Evolutionary conservation across 2,113 vertebrate genomes (phyloP), one percentile per base, ranked within the genome.

Genomic region (Otis tarda): DNA sequence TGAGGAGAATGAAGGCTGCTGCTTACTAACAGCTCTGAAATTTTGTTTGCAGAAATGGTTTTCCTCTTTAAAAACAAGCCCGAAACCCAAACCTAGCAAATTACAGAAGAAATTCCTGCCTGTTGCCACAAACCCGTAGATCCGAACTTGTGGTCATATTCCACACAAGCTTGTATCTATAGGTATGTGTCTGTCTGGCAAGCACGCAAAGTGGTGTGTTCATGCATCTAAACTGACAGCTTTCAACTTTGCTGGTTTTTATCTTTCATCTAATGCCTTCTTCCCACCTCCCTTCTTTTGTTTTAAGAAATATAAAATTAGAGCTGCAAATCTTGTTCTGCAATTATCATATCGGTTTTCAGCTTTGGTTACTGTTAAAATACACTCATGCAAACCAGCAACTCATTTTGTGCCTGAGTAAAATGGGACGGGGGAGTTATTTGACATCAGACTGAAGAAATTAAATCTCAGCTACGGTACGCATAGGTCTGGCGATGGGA

Each of bases 61-160:
- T 76, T 55, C 67, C 79, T 86, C 67, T 68, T 57, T 25, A 76
- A 68, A 83, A 4, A 6, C 30, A 53, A 10, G 67, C 18, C 3
- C 65, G 47, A 59, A 94, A 5, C 27, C 90, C 77, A 53, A 27
- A 4, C 25, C 73, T 92, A 85, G 71, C 95, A 95, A 92, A 96
- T 45, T 47, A 33, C 88, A 96, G 97, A 97, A 98, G 98, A 97
- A 65, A 84, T 77, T 92, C 79, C 95, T 92, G 99, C 98, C 98
- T 97, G 98, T 98, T 98, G 99, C 98, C 99, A 98, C 99, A 98
- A 99, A 99, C 99, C 99, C 99, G 99, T 99, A 99, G 99, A 99
- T 99, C 99, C 99, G 99, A 99, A 99, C 99, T 99, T 99, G 99
- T 99, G 99, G 95, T 99, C 98, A 98, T 98, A 97, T 97, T 97